Evolutionary conservation across 2,797 vertebrate species (phyloP), one percentile per base, ranked within the genome.

Genomic region (Sebastes kiyomatsui): DNA sequence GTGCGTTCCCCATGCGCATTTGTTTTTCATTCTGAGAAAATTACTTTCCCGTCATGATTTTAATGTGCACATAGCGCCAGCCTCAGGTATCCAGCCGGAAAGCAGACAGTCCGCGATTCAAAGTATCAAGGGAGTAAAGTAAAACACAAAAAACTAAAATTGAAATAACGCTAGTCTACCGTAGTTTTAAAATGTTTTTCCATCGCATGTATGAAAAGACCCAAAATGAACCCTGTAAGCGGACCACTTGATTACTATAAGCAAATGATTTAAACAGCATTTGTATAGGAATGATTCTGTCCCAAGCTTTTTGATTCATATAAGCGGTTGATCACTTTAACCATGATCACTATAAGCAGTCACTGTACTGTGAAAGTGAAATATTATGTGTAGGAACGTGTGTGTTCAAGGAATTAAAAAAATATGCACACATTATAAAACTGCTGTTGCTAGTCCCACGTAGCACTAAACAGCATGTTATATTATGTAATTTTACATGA

Each of bases 301-400:
- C 1, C 46, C 0, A 52, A 52, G 46, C 46, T 52, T 52, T 52
- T n/a, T 52, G 46, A 52, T 52, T n/a, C 8, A n/a, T 52, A 52
- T 52, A 20, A 52, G 46, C 18, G 2, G 46, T 0, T 52, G 49
- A 52, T 52, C 4, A 52, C 49, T 52, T 0, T n/a, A 52, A n/a
- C 20, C 2, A 0, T n/a, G 49, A 52, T 52, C 49, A 52, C 49
- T 52, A n/a, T 52, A 52, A 52, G 1, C 49, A 0, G 18, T n/a
- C 20, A 1, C 68, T 77, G 64, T 83, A 28, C 60, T 27, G 55
- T 74, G n/a, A 84, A 85, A 89, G 67, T 54, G 28, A 83, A 84
- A 84, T 81, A 74, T 77, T 73, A 30, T 12, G 20, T 69, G n/a
- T n/a, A 20, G 60, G 35, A 75, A 27, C 2, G n/a, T 27, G 33